Evolutionary conservation across 1,140 invertebrate species (phyloP), one percentile per base, ranked within the genome.

Genomic region (Steinernema feltiae): DNA sequence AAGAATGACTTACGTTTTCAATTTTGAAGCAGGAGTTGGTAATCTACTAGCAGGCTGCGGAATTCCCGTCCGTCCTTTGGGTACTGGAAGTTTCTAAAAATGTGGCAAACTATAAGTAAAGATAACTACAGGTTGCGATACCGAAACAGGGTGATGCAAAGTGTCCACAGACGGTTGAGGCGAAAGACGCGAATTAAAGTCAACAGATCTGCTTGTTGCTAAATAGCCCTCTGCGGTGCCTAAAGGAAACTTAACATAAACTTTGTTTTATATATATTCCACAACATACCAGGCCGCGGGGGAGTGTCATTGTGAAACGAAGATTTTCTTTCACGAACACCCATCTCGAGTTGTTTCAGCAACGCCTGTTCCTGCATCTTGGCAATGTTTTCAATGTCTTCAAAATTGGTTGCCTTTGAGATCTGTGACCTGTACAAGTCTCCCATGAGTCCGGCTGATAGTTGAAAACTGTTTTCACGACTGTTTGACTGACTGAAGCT

Each of bases 401-500:
- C 53, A 27, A 63, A n/a, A n/a, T n/a, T 63, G 15, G 53, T 63
- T 7, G 24, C 12, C 12, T 63, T 63, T 27, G 7, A 7, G 24
- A 63, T 3, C 53, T 63, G 53, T 63, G 53, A 63, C 53, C 53
- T 63, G 53, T 63, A 63, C 12, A 63, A 21, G 24, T 63, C 53
- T 63, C 53, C 53, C 12, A 63, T 63, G 15, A 63, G 24, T 12
- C 53, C 53, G 7, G 7, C 24, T n/a, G 15, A 3, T 27, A 3
- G 12, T 27, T 63, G 53, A 21, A 63, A 63, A 27, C 53, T 63
- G 24, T 63, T 63, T 27, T 63, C 53, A 3, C 53, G 53, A 21
- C 53, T 63, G 53, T 63, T 63, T 3, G 53, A 63, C 53, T 63
- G 53, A 21, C 53, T 63, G 53, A 63, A 63, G 53, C 53, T 63